These are phyloP conservation scores for Aphrophora alni DNA, from an alignment of 2,888 invertebrate species.

Conservation along the genomic window DNA sequence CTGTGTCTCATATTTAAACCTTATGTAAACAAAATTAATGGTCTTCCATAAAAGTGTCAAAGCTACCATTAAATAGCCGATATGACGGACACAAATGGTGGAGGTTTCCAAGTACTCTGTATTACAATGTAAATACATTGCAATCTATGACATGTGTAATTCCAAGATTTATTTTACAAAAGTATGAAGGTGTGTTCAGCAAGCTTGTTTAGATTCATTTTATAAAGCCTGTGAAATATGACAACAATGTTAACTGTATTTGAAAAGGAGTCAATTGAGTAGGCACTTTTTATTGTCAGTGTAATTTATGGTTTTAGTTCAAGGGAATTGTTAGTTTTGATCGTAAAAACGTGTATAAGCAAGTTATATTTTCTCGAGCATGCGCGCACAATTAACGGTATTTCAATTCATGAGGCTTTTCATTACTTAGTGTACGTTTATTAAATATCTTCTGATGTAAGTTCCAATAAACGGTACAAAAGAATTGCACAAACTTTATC, in stretches of 20 bases:
- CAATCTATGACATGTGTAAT: background rate
- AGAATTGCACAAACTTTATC: too few species aligned
- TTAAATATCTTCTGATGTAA: too few species aligned
- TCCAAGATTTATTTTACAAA: background rate
- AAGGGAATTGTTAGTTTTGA: background rate
- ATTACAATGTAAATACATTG: background rate
- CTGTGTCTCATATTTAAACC: background rate
- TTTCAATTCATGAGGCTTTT: too few species aligned
- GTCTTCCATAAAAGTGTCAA: background rate
- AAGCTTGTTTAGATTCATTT: background rate
- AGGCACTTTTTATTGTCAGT: background rate
- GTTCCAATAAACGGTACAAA: too few species aligned
- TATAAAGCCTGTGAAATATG: background rate
- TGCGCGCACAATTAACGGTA: too few species aligned
- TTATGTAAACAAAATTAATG: background rate
- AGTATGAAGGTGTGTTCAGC: background rate
- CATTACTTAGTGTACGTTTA: too few species aligned
- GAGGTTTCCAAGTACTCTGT: too few species aligned
- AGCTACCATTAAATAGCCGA: background rate
- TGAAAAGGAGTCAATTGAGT: background rate
- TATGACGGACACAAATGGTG: background rate
- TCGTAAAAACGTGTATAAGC: too few species aligned
- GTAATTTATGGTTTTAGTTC: background rate
- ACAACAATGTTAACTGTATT: background rate
- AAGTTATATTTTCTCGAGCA: too few species aligned